Conservation (phyloP, 1,140 invertebrate species). For the Bombus waltoni region DNA sequence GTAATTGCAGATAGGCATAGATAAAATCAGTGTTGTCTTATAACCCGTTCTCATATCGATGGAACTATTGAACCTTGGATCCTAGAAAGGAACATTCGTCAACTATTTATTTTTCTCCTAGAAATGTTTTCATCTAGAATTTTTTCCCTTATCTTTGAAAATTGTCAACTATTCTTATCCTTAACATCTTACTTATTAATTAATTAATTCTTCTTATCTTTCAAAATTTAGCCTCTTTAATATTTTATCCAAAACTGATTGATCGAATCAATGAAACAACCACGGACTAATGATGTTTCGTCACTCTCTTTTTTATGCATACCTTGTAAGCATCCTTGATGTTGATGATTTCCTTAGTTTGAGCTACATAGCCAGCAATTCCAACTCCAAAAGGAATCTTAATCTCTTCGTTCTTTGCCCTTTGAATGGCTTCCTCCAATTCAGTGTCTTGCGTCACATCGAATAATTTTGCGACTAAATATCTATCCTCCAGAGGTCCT, state of each 20-base stretch:
- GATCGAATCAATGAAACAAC: no score
- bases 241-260: not conserved
- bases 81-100: conserved; percentile 81
- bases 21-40: conserved; percentile 94
- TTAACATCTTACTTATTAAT: not conserved
- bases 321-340: conserved; percentile 95
- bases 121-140: not conserved
- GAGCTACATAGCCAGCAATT: conserved; percentile 94
- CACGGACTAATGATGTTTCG: no score
- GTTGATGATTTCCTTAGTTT: conserved; percentile 94
- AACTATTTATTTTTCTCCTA: not conserved
- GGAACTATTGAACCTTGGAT: conserved; percentile 93
- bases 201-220: not conserved
- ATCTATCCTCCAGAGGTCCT: conserved; percentile 88
- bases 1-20: conserved; percentile 97
- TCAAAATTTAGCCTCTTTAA: not conserved
- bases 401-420: conserved; percentile 90
- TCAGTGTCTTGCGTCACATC: conserved; percentile 95
- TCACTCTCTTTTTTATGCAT: not conserved
- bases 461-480: conserved; percentile 95
- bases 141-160: no score
- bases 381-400: conserved; percentile 95
- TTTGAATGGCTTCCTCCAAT: conserved; percentile 88
- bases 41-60: conserved; percentile 96
- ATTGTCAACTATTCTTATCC: no score